Evolutionary conservation across 1,140 invertebrate species (phyloP).

Genomic region (Drosophila lini): DNA sequence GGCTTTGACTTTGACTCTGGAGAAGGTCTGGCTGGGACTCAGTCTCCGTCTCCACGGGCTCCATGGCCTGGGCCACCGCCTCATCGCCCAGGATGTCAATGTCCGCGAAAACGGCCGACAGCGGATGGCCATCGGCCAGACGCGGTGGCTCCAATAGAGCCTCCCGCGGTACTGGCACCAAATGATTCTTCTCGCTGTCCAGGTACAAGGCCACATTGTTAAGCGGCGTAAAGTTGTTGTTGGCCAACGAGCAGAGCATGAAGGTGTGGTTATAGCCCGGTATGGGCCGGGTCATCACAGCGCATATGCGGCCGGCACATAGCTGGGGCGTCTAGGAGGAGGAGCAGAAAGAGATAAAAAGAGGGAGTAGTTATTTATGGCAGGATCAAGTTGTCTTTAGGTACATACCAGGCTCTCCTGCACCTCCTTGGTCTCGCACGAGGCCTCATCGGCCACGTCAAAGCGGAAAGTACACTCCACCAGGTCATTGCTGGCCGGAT

Average conservation of each 20-base stretch:
- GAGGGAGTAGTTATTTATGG: background rate
- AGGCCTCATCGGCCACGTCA: constrained; percentile 13
- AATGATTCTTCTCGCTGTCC: constrained; percentile 85
- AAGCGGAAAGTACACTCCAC: constrained; percentile 8
- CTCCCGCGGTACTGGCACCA: constrained; percentile 85
- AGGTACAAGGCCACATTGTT: constrained; percentile 88
- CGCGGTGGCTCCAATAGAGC: constrained; percentile 72
- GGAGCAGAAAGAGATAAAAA: background rate
- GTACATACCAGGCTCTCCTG: constrained; percentile 23
- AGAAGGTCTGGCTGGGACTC: background rate
- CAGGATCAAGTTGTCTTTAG: no score
- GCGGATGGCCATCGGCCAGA: constrained; percentile 57
- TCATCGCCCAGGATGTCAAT: constrained; percentile 54
- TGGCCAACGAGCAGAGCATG: constrained; percentile 88
- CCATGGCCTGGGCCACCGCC: constrained; percentile 46
- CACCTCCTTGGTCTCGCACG: constrained; percentile 30
- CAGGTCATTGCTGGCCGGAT: constrained; percentile 4
- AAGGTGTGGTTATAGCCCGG: constrained; percentile 86
- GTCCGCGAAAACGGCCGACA: constrained; percentile 61
- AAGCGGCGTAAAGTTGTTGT: constrained; percentile 88
- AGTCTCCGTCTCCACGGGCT: constrained; percentile 15
- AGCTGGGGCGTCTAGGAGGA: constrained; percentile 38
- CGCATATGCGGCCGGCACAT: constrained; percentile 63
- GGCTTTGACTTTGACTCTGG: background rate
- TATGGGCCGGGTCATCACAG: constrained; percentile 72